phyloP scores from a whole-genome alignment of 1,140 invertebrate species.

The Orius insidiosus region DNA sequence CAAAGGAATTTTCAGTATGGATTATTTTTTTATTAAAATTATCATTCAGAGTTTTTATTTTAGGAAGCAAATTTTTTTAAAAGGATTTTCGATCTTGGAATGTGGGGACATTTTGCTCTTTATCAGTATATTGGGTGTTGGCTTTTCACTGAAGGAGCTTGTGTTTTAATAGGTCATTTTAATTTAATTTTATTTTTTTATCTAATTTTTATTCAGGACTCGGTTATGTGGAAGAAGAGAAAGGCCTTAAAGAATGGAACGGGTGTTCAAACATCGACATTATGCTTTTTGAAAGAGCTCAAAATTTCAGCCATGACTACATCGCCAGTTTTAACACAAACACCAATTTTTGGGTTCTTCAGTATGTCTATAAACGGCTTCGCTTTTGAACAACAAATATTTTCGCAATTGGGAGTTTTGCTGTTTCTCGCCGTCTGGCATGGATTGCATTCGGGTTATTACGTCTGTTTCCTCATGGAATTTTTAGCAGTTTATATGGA shows the following conservation, averaged over 20 bases:
- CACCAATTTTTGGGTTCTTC: constrained; percentile 79
- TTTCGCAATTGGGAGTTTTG: constrained; percentile 67
- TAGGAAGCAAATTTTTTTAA: constrained; percentile 39
- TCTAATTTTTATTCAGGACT: too few relatives aligned
- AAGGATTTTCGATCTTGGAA: constrained; percentile 45
- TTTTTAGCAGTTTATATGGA: constrained; percentile 77
- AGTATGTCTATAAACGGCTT: constrained; percentile 77
- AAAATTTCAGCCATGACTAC: constrained; percentile 57
- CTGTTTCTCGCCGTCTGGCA: constrained; percentile 86
- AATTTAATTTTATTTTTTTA: constrained; percentile 18
- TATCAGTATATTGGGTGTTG: constrained; percentile 87
- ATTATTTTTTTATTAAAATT: too few relatives aligned
- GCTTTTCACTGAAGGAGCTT: constrained; percentile 70
- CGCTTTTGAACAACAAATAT: constrained; percentile 75
- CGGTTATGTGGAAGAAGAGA: constrained; percentile 36
- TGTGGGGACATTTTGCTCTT: constrained; percentile 69
- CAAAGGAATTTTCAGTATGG: constrained; percentile 38
- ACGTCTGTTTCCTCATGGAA: constrained; percentile 79
- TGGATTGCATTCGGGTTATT: constrained; percentile 80
- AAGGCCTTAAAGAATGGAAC: constrained; percentile 51
- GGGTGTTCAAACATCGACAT: constrained; percentile 74
- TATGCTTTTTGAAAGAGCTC: constrained; percentile 53
- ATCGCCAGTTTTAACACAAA: constrained; percentile 84
- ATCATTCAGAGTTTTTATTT: too few relatives aligned
- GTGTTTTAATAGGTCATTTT: constrained; percentile 43